Evolutionary conservation across 2,888 invertebrate genomes (phyloP), one percentile per base, ranked within the genome.

Genomic region (Eupsilia transversa): DNA sequence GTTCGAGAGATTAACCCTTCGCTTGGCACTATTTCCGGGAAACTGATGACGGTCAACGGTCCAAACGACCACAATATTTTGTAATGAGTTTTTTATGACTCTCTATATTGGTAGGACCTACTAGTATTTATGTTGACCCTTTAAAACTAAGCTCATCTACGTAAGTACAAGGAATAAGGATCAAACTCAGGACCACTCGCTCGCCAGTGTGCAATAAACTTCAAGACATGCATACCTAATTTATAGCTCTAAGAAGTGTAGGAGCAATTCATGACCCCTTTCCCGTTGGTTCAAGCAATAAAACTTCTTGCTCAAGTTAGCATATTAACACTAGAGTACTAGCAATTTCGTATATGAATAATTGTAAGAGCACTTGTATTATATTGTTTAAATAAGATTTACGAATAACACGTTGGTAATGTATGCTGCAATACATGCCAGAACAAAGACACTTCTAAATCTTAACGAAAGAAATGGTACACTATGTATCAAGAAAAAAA

Each of bases 1-100:
- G 56, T 30, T 63, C 20, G 23, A 41, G 33, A 14, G 59, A 70
- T 77, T 77, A 70, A 78, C 78, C 52, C 69, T 64, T 33, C 4
- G 27, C 38, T 49, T 74, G 12, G 6, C 1, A 10, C 35, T 20
- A 23, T n/a, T 56, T 30, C 7, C 38, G n/a, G 23, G 33, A 61
- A 49, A 59, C 27, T 49, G n/a, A 35, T 30, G 23, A 61, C 46
- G 30, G 64, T 52, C 30, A 35, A 23, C 38, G 23, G 33, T n/a
- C 35, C 30, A 20, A 54, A 35, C 41, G 41, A 30, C 14, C 43
- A 35, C 14, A 46, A 17, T 27, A 3, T 41, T 35, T 33, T 10
- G 1, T 14, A 20, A 64, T 20, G 4, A 12, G 27, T 14, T 30
- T n/a, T 23, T 52, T 27, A 27, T 54, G 54, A 27, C 14, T 54